Evolutionary conservation across 53 echinoderm and acorn worm genomes (phyloP).

Genomic region (Paelopatides confundens): DNA sequence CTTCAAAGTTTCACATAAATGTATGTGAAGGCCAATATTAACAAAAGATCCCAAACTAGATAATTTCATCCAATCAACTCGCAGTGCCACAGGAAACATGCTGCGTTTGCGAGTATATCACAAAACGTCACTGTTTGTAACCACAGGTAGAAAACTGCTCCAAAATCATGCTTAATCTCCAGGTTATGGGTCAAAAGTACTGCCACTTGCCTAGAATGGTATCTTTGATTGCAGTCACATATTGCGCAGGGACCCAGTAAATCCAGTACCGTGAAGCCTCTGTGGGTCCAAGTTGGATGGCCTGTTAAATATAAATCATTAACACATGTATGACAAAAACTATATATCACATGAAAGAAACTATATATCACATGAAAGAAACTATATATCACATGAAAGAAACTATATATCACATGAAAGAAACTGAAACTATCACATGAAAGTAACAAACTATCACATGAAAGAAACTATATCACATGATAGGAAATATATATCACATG

Average conservation of each 20-base stretch:
- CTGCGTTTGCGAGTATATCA: no score
- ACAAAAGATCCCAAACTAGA: neutral
- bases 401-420: no score
- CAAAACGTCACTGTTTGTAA: neutral
- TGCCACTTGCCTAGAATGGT: slow-evolving; percentile 99
- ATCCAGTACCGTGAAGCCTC: slow-evolving; percentile 99
- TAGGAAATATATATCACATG: no score
- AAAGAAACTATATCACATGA: no score
- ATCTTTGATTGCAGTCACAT: slow-evolving; percentile 92
- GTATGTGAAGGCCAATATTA: neutral
- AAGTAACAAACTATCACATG: no score
- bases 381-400: no score
- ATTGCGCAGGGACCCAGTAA: slow-evolving; percentile 99
- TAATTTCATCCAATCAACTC: no score
- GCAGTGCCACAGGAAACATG: no score
- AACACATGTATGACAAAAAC: no score
- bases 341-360: no score
- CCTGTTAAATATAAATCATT: slow-evolving; percentile 55
- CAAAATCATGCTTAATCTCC: neutral
- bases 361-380: no score
- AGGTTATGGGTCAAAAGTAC: slow-evolving; percentile 77
- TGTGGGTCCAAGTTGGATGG: slow-evolving; percentile 96
- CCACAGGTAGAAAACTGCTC: neutral
- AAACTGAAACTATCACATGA: no score
- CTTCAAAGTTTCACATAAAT: neutral